Conservation (phyloP, 1,140 invertebrate genomes). For the Tyrophagus putrescentiae region DNA sequence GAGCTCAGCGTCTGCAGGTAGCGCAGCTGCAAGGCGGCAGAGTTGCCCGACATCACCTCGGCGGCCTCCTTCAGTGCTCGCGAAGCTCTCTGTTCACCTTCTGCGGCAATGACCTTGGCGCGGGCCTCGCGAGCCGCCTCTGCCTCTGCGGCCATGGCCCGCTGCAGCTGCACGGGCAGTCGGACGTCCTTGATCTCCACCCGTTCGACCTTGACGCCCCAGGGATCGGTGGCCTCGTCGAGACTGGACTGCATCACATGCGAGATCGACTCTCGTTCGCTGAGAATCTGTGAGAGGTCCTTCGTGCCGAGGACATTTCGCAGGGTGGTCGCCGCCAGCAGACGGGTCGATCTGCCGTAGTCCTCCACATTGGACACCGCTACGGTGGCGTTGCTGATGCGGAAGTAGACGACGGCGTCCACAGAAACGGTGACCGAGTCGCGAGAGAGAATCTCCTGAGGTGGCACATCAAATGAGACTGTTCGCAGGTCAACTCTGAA, state of each 20-base stretch:
- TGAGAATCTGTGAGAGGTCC: slow-evolving; percentile 72
- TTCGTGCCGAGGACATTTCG: slow-evolving; percentile 59
- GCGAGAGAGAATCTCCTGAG: slow-evolving; percentile 56
- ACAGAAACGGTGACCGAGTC: slow-evolving; percentile 84
- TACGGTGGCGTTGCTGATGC: slow-evolving; percentile 76
- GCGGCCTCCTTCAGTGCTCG: slow-evolving; percentile 72
- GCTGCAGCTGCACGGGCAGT: slow-evolving; percentile 37
- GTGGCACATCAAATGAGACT: slow-evolving; percentile 45
- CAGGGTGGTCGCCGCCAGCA: slow-evolving; percentile 37
- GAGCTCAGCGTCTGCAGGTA: slow-evolving; percentile 71
- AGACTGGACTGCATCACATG: slow-evolving; percentile 53
- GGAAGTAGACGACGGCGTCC: slow-evolving; percentile 55
- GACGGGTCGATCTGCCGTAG: slow-evolving; percentile 63
- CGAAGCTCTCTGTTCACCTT: slow-evolving; percentile 69
- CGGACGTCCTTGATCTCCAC: slow-evolving; percentile 43
- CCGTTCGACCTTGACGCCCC: slow-evolving; percentile 49
- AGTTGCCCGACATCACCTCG: slow-evolving; percentile 55
- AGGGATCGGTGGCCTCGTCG: slow-evolving; percentile 44
- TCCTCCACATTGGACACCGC: slow-evolving; percentile 94
- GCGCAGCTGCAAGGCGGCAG: slow-evolving; percentile 43
- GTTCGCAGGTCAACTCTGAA: slow-evolving; percentile 39
- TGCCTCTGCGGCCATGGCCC: slow-evolving; percentile 42
- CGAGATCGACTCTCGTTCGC: slow-evolving; percentile 77
- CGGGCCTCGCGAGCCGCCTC: slow-evolving; percentile 40
- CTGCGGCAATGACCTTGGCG: slow-evolving; percentile 43